These are phyloP conservation scores for Drosophila persimilis DNA, from an alignment of 1,140 invertebrate genomes.

Conservation along the genomic window DNA sequence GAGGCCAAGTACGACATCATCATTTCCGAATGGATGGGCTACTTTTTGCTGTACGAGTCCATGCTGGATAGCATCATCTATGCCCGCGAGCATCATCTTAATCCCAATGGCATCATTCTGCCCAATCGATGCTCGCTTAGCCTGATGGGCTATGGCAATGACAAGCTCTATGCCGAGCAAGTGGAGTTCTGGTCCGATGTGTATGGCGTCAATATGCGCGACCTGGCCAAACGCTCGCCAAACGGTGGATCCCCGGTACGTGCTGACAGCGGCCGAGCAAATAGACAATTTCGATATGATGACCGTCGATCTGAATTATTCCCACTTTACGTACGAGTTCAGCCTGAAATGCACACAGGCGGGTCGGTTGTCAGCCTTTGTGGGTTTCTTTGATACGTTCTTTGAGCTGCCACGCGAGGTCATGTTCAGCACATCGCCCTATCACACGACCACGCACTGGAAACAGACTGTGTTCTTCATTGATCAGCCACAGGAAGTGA, in stretches of 20 bases:
- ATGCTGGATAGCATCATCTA: slow-evolving; percentile 97
- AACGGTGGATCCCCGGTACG: slow-evolving; percentile 89
- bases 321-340: slow-evolving; percentile 92
- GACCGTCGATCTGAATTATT: slow-evolving; percentile 91
- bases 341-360: slow-evolving; percentile 88
- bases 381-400: slow-evolving; percentile 96
- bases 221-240: slow-evolving; percentile 95
- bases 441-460: slow-evolving; percentile 94
- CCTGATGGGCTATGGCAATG: slow-evolving; percentile 94
- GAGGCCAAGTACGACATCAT: slow-evolving; percentile 96
- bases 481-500: slow-evolving; percentile 88
- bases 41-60: slow-evolving; percentile 98
- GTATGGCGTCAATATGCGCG: slow-evolving; percentile 98
- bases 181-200: slow-evolving; percentile 97
- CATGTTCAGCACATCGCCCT: slow-evolving; percentile 90
- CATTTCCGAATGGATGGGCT: slow-evolving; percentile 99
- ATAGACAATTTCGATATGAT: slow-evolving; percentile 91
- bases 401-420: slow-evolving; percentile 89
- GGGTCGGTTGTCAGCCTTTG: slow-evolving; percentile 92
- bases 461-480: slow-evolving; percentile 97
- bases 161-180: slow-evolving; percentile 88
- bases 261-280: slow-evolving; percentile 89
- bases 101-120: slow-evolving; percentile 87
- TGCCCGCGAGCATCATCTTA: slow-evolving; percentile 95
- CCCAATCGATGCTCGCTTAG: slow-evolving; percentile 96